Evolutionary conservation across 2,888 invertebrate species (phyloP).

Genomic region (Lasioglossum oenotherae): DNA sequence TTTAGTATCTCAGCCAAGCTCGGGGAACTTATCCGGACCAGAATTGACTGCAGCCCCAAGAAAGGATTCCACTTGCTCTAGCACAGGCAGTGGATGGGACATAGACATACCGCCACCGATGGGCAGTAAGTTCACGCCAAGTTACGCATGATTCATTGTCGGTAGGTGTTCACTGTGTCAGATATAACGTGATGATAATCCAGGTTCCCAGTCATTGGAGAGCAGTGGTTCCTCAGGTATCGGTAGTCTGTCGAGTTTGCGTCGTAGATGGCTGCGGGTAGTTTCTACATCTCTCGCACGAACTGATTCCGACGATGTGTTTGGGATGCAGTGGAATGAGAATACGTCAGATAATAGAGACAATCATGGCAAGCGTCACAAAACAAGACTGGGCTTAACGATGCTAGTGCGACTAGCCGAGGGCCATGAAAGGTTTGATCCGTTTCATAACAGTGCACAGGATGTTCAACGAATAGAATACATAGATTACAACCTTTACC

Average conservation of each 20-base stretch:
- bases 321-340: constrained; percentile 76
- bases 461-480: neutral
- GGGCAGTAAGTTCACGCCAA: constrained; percentile 73
- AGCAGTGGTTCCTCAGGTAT: constrained; percentile 77
- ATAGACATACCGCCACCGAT: constrained; percentile 75
- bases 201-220: constrained; percentile 81
- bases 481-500: neutral
- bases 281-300: constrained; percentile 86
- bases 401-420: constrained; percentile 87
- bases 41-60: constrained; percentile 73
- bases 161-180: constrained; percentile 12
- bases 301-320: constrained; percentile 81
- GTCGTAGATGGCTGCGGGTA: constrained; percentile 86
- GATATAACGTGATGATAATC: constrained; percentile 49
- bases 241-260: constrained; percentile 86
- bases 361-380: constrained; percentile 76
- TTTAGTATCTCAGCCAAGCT: constrained; percentile 78
- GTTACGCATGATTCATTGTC: constrained; percentile 26
- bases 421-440: constrained; percentile 85
- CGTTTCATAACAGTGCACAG: neutral
- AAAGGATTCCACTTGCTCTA: constrained; percentile 81
- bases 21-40: constrained; percentile 79
- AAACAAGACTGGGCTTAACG: constrained; percentile 88
- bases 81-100: constrained; percentile 81
- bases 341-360: constrained; percentile 68